A percentile compares a stretch with the other conserved stretches of the same genome.
phyloP scores from a whole-genome alignment of 2,797 vertebrate genomes.

The Microctenopoma lineatum region DNA sequence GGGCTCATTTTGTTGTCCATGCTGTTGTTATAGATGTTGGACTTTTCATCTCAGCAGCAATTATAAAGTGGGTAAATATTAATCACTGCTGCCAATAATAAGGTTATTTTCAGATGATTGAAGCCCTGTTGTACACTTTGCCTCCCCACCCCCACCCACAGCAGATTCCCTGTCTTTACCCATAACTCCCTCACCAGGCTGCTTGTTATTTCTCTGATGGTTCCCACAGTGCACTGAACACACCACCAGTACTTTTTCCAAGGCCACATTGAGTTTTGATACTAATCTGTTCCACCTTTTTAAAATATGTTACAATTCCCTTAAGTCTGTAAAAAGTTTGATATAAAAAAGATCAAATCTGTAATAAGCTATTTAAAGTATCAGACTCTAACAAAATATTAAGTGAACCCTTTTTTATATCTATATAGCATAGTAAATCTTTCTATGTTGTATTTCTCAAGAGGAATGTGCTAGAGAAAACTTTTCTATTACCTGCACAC shows the following conservation, averaged over 20 bases:
- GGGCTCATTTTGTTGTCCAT: background rate
- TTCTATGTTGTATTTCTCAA: background rate
- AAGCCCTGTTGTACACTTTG: background rate
- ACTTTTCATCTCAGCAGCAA: background rate
- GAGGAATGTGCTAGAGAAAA: background rate
- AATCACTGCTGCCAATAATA: background rate
- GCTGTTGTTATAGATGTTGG: background rate
- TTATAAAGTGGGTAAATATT: slow-evolving; percentile 14
- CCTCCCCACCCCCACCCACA: no score
- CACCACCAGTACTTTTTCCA: slow-evolving; percentile 1
- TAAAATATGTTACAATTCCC: background rate
- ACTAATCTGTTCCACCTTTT: background rate
- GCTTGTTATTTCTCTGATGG: slow-evolving; percentile 59
- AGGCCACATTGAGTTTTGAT: background rate
- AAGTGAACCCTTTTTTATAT: background rate
- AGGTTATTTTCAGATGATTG: slow-evolving; percentile 7
- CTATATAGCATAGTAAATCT: background rate
- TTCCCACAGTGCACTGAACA: slow-evolving; percentile 51
- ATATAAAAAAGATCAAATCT: background rate
- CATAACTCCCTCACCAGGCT: slow-evolving; percentile 42
- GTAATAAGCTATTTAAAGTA: background rate
- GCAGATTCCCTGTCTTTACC: slow-evolving; percentile 41
- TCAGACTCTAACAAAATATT: background rate
- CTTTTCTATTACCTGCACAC: slow-evolving; percentile 6
- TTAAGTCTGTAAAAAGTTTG: background rate